Conservation (phyloP, 2,888 invertebrate genomes). For the Morpho helenor region DNA sequence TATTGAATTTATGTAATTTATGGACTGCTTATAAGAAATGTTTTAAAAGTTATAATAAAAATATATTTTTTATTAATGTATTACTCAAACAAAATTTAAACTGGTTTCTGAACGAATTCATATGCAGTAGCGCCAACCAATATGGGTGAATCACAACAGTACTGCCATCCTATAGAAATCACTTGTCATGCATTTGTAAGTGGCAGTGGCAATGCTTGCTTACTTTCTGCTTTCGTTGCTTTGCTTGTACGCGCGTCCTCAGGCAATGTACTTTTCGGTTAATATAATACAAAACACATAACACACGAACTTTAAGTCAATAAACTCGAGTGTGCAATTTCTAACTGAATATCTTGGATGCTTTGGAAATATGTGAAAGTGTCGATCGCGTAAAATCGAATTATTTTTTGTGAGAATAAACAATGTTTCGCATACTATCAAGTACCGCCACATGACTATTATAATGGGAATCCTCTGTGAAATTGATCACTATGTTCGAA, state of each 20-base stretch:
- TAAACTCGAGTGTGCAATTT: conserved; percentile 26
- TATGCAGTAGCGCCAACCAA: neutral
- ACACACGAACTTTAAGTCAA: conserved; percentile 47
- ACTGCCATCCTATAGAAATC: conserved; percentile 48
- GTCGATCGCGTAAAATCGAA: conserved; percentile 60
- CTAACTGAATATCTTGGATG: conserved; percentile 41
- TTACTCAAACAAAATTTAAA: no score
- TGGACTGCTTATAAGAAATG: no score
- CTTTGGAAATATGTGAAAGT: conserved; percentile 64
- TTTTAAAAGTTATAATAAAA: no score
- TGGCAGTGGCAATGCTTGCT: conserved; percentile 43
- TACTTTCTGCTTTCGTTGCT: conserved; percentile 66
- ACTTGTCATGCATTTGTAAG: conserved; percentile 58
- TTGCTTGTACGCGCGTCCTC: conserved; percentile 61
- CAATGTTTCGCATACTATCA: conserved; percentile 64
- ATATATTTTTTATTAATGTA: no score
- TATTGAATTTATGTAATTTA: no score
- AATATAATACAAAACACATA: conserved; percentile 49
- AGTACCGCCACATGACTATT: conserved; percentile 56
- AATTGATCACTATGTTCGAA: conserved; percentile 67
- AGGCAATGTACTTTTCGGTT: conserved; percentile 59
- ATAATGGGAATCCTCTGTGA: conserved; percentile 46
- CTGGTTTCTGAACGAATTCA: no score
- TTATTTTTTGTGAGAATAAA: conserved; percentile 56
- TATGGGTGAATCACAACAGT: conserved; percentile 18